Conservation (phyloP, 2,113 vertebrate genomes). For the Uropsilus gracilis region DNA sequence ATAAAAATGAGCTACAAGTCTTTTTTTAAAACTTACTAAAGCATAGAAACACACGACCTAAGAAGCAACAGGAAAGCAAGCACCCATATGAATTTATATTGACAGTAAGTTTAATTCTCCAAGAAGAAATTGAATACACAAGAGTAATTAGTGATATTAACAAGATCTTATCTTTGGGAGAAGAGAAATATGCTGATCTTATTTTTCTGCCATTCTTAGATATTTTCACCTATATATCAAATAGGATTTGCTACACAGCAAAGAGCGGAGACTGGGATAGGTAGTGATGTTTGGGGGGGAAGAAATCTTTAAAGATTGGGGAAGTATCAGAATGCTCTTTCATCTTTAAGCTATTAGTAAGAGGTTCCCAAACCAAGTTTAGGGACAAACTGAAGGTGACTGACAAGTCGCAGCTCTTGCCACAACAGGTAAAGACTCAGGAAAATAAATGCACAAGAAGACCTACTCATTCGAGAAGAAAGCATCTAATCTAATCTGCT, state of each 20-base stretch:
- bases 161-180: slow-evolving; percentile 35
- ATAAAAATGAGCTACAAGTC: slow-evolving; percentile 33
- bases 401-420: neutral
- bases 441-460: neutral
- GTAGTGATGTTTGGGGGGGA: neutral
- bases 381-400: neutral
- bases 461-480: neutral
- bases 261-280: neutral
- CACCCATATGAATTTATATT: slow-evolving; percentile 41
- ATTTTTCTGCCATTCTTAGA: neutral
- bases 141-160: neutral
- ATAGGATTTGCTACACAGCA: neutral
- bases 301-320: neutral
- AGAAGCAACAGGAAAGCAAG: neutral
- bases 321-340: neutral
- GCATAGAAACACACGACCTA: neutral
- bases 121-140: slow-evolving; percentile 48
- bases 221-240: neutral
- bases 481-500: neutral
- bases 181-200: neutral
- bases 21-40: slow-evolving; percentile 51
- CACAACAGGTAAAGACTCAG: neutral
- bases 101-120: neutral
- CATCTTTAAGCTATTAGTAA: neutral
- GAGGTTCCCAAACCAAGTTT: neutral